phyloP scores from a whole-genome alignment of 2,888 invertebrate species.

The Phytoseiulus persimilis region DNA sequence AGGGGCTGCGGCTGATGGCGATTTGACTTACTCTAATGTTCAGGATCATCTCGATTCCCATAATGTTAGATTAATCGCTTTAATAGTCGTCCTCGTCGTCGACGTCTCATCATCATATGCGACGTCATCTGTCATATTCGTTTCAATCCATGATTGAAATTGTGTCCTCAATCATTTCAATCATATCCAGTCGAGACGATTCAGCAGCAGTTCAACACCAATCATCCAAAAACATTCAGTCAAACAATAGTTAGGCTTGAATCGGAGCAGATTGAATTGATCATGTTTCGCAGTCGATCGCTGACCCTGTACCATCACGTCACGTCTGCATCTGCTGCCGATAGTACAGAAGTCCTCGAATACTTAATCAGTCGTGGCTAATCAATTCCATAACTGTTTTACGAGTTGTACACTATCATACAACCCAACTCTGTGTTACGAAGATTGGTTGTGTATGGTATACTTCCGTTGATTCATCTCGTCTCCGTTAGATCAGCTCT shows the following conservation, averaged over 20 bases:
- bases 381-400: neutral
- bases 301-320: neutral
- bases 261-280: neutral
- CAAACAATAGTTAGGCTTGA: neutral
- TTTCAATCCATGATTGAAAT: neutral
- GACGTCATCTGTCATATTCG: neutral
- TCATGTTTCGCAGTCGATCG: neutral
- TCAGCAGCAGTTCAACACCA: neutral
- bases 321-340: conserved; percentile 5
- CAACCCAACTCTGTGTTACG: neutral
- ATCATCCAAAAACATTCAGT: neutral
- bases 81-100: neutral
- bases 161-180: neutral
- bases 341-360: neutral
- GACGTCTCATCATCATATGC: neutral
- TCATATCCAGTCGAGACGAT: neutral
- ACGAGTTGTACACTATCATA: neutral
- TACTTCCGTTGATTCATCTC: neutral
- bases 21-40: neutral
- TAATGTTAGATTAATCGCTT: neutral
- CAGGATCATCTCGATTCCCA: neutral
- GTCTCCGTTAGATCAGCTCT: neutral
- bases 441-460: neutral
- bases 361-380: neutral
- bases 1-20: conserved; percentile 5